These are phyloP conservation scores for Ladona fulva DNA, from an alignment of 1,140 invertebrate genomes.

Conservation along the genomic window DNA sequence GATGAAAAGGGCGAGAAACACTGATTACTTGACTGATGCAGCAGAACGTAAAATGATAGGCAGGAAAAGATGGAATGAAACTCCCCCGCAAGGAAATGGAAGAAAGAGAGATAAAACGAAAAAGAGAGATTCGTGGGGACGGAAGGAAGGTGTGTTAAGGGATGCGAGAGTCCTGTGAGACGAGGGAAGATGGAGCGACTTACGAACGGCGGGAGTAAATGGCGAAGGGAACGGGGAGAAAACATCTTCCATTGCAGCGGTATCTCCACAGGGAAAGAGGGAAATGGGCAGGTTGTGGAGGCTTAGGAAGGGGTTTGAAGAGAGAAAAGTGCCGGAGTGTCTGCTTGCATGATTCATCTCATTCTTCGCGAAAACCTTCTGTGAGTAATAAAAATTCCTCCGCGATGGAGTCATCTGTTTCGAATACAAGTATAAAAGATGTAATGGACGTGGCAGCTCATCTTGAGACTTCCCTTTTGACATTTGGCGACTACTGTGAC, in stretches of 20 bases:
- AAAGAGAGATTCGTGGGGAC: background rate
- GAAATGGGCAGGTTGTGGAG: too few relatives aligned
- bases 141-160: background rate
- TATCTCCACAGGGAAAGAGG: too few relatives aligned
- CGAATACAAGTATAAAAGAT: background rate
- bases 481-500: too few relatives aligned
- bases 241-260: background rate
- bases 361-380: background rate
- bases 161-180: background rate
- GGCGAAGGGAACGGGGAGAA: background rate
- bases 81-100: too few relatives aligned
- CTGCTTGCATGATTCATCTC: background rate
- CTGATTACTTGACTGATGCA: too few relatives aligned
- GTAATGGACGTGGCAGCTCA: background rate
- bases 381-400: background rate
- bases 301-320: background rate
- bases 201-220: background rate
- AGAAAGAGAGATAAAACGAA: background rate
- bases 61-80: too few relatives aligned
- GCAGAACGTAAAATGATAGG: too few relatives aligned
- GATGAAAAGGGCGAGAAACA: too few relatives aligned
- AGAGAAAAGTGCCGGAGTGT: background rate
- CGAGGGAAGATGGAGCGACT: background rate
- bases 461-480: background rate
- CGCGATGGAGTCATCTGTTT: background rate